Conservation (phyloP, 2,113 vertebrate species). For the Pelecanus crispus region DNA sequence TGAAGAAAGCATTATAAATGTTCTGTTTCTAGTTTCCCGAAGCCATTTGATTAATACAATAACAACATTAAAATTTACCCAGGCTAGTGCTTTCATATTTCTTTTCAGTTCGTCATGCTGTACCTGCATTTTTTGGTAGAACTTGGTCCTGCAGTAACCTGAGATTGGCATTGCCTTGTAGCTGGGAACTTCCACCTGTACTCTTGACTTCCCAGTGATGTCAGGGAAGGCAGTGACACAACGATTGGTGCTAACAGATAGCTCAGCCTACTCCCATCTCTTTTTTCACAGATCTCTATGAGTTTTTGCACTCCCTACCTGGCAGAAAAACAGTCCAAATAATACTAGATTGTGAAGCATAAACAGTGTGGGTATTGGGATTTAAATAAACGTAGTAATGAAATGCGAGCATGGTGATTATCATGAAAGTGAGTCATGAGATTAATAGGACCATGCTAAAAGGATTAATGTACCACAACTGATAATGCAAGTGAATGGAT, state of each 20-base stretch:
- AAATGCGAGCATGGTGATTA: background rate
- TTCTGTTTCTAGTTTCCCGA: slow-evolving; percentile 49
- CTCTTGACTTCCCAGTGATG: background rate
- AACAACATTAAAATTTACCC: slow-evolving; percentile 34
- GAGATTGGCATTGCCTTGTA: slow-evolving; percentile 48
- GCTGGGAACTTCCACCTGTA: slow-evolving; percentile 67
- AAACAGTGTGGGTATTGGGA: background rate
- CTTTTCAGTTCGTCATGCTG: background rate
- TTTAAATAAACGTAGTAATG: background rate
- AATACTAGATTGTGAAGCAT: background rate
- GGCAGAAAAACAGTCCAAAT: background rate
- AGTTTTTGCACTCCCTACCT: background rate
- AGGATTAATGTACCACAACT: background rate
- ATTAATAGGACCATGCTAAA: background rate
- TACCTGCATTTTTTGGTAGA: slow-evolving; percentile 44
- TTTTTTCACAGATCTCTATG: background rate
- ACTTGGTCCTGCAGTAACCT: slow-evolving; percentile 42
- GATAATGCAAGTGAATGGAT: background rate
- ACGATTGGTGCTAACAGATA: background rate
- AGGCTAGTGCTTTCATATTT: slow-evolving; percentile 43
- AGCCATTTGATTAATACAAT: slow-evolving; percentile 35
- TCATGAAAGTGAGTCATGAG: background rate
- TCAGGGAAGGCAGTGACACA: background rate
- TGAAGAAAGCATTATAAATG: background rate
- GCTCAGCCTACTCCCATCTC: background rate